Conservation (phyloP, 2,113 vertebrate genomes). For the Brachyhypopomus occidentalis region DNA sequence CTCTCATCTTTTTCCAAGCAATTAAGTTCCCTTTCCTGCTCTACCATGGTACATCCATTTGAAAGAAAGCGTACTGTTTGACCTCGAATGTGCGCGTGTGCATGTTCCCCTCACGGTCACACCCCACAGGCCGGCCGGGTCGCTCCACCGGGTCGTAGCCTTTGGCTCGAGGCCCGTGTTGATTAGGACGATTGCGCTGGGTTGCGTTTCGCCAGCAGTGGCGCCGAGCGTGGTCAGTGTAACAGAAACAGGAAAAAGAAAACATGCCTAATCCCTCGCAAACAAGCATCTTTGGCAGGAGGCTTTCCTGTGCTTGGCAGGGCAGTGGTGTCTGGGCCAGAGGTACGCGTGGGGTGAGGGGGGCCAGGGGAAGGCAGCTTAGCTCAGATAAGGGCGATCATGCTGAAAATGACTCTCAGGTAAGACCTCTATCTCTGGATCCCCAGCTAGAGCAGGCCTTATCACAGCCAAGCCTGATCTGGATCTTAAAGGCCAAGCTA, state of each 20-base stretch:
- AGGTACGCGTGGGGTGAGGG: slow-evolving; percentile 69
- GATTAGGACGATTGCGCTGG: slow-evolving; percentile 60
- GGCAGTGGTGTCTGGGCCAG: slow-evolving; percentile 58
- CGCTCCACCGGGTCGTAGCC: slow-evolving; percentile 59
- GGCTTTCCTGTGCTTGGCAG: slow-evolving; percentile 49
- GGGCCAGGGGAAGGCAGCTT: slow-evolving; percentile 70
- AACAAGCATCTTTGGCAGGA: slow-evolving; percentile 73
- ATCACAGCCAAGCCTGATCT: slow-evolving; percentile 71
- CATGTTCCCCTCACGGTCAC: slow-evolving; percentile 55
- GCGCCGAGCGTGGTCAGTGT: slow-evolving; percentile 66
- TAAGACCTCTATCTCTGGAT: slow-evolving; percentile 77
- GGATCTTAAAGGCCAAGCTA: slow-evolving; percentile 75
- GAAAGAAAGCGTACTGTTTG: slow-evolving; percentile 41
- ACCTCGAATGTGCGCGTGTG: slow-evolving; percentile 31
- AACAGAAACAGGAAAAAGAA: slow-evolving; percentile 65
- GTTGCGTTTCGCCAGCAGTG: slow-evolving; percentile 59
- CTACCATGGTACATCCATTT: slow-evolving; percentile 48
- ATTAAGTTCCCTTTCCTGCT: slow-evolving; percentile 48
- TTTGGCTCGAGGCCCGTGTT: slow-evolving; percentile 66
- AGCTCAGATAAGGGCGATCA: slow-evolving; percentile 77
- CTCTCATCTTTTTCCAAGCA: slow-evolving; percentile 57
- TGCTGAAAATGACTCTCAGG: slow-evolving; percentile 80
- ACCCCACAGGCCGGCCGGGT: slow-evolving; percentile 63
- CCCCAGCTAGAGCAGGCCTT: slow-evolving; percentile 76
- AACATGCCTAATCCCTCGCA: slow-evolving; percentile 70